Percentiles rank a stretch among this genome's conserved stretches.
These are phyloP conservation scores for Mallotus villosus DNA, from an alignment of 2,797 vertebrate genomes.

Conservation along the genomic window DNA sequence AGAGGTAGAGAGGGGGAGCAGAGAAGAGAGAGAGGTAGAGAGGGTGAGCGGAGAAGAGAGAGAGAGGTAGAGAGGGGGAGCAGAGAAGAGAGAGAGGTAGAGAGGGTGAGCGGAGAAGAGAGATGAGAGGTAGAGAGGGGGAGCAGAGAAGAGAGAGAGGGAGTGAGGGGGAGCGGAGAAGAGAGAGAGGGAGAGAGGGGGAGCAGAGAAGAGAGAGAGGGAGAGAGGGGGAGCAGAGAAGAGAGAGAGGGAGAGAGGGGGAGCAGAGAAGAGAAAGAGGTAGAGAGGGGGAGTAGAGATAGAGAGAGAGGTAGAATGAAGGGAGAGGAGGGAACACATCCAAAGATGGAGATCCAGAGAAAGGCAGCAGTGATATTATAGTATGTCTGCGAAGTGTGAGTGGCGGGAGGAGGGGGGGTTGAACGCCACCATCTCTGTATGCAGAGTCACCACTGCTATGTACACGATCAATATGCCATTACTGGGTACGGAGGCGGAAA, in stretches of 20 bases:
- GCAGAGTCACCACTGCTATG: conserved; percentile 49
- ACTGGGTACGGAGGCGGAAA: conserved; percentile 60
- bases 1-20: too few relatives aligned
- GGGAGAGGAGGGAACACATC: too few relatives aligned
- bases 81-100: neutral
- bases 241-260: too few relatives aligned
- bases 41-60: neutral
- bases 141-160: conserved; percentile 9
- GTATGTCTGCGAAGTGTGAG: neutral
- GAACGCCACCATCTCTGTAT: conserved; percentile 46
- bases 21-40: neutral
- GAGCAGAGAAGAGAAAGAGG: neutral
- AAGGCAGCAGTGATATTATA: too few relatives aligned
- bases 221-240: too few relatives aligned
- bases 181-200: too few relatives aligned
- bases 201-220: too few relatives aligned
- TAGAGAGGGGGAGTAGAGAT: too few relatives aligned
- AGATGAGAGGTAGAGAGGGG: neutral
- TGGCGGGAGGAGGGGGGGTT: conserved; percentile 36
- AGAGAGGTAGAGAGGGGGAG: neutral
- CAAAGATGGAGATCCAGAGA: too few relatives aligned
- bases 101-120: neutral
- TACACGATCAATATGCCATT: conserved; percentile 76
- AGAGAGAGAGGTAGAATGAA: neutral
- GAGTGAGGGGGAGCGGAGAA: too few relatives aligned